Base-by-base conservation (phyloP, 35 echinoderm and acorn worm species). In the Lytechinus variegatus region DNA sequence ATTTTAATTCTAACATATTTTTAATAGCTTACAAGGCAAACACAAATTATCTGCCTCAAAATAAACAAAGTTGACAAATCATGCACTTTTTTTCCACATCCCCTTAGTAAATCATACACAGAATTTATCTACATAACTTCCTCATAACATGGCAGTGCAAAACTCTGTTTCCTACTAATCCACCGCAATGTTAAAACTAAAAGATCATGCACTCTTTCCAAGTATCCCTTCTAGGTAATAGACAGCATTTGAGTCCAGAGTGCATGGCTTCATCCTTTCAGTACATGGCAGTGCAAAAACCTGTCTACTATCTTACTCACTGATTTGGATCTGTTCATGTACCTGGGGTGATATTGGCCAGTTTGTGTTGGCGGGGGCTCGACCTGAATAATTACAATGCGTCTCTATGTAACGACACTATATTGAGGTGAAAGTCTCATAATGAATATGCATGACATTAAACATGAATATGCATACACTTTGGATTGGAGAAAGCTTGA, bases 271-370 rank as follows among this genome's bases (percentile, higher is more conserved):
- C 66, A 2, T 79, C 66, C 33, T 44, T 44, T 44, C 33, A 44
- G 33, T 79, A 79, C 16, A n/a, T 79, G 66, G 66, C 14, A 24
- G 66, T 79, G 66, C 66, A 79, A 5, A n/a, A 14, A 24, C 66
- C 27, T 52, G 28, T 54, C 88, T 90, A 54, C 29, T 54, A 90
- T 90, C 52, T 90, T 90, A 90, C 88, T 90, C 88, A 90, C 88
- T 44, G 88, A 90, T 16, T 90, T 90, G 88, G 88, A 90, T 33
- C 88, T 19, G 88, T 90, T 90, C 88, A 52, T 90, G 88, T 90
- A 90, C 29, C 88, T 44, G 29, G 88, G 88, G 29, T 90, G 88
- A 8, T 21, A 79, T 79, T 79, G 66, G 66, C 66, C 66, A 7
- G 66, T 14, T 24, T 6, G 66, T 0, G 19, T 14, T 24, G 16